phyloP scores from a whole-genome alignment of 1,140 invertebrate genomes.

The Apis florea region DNA sequence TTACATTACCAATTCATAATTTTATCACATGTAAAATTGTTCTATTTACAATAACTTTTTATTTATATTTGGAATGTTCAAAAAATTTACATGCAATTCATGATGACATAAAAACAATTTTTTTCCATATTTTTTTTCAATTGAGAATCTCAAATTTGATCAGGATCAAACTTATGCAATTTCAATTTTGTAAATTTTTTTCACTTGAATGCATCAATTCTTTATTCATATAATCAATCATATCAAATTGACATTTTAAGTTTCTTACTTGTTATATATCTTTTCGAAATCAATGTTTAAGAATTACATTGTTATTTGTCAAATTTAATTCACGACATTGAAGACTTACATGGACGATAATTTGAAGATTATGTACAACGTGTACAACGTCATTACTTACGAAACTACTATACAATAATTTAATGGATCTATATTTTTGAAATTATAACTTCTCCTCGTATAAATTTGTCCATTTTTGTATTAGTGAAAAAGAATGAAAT shows the following conservation, averaged over 20 bases:
- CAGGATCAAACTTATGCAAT: background rate
- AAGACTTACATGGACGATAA: slow-evolving; percentile 9
- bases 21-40: slow-evolving; percentile 41
- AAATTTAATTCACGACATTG: background rate
- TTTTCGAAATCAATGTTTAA: background rate
- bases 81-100: slow-evolving; percentile 6
- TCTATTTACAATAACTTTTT: slow-evolving; percentile 43
- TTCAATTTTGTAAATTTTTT: background rate
- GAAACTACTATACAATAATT: slow-evolving; percentile 29
- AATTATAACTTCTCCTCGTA: slow-evolving; percentile 6
- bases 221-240: background rate
- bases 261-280: background rate
- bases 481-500: slow-evolving; percentile 13
- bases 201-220: background rate
- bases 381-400: background rate
- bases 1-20: slow-evolving; percentile 36
- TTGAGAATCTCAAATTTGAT: slow-evolving; percentile 34
- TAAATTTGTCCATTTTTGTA: slow-evolving; percentile 16
- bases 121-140: background rate
- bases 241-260: background rate
- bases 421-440: slow-evolving; percentile 16
- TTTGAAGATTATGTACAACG: slow-evolving; percentile 27
- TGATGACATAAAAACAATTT: background rate
- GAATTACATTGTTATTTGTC: background rate
- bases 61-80: slow-evolving; percentile 28